Evolutionary conservation across 1,140 invertebrate genomes (phyloP).

Genomic region (Halotydeus destructor): DNA sequence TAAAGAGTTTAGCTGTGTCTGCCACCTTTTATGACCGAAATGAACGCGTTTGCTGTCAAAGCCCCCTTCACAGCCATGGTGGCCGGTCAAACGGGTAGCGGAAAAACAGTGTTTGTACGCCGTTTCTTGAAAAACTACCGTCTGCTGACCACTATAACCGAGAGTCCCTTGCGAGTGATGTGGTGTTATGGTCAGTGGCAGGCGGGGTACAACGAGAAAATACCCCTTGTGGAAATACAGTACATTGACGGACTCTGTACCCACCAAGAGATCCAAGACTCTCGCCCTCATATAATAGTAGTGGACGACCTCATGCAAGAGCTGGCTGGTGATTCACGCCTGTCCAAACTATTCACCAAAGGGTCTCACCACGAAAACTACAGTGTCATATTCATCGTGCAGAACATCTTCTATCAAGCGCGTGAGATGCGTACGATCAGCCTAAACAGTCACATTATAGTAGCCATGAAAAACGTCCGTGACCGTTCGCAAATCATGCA

Average conservation of each 20-base stretch:
- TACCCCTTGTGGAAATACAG: not conserved
- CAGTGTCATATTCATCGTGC: constrained; percentile 25
- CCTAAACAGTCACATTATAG: constrained; percentile 23
- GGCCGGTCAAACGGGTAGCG: not conserved
- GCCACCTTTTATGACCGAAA: not conserved
- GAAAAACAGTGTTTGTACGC: constrained; percentile 3
- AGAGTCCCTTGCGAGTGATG: not conserved
- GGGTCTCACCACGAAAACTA: constrained; percentile 24
- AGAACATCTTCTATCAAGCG: constrained; percentile 26
- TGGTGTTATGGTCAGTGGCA: constrained; percentile 8
- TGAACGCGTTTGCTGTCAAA: not conserved
- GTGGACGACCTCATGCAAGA: constrained; percentile 27
- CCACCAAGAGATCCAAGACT: not conserved
- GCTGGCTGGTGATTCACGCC: constrained; percentile 17
- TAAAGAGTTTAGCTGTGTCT: not conserved
- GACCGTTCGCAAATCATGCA: constrained; percentile 24
- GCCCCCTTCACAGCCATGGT: constrained; percentile 1
- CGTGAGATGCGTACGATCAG: constrained; percentile 23
- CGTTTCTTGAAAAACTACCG: not conserved
- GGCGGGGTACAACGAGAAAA: not conserved
- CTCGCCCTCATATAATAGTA: constrained; percentile 13
- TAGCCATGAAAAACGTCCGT: constrained; percentile 26
- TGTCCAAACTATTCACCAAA: constrained; percentile 26
- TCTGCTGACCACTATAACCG: not conserved
- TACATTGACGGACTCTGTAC: not conserved